Base-by-base conservation (phyloP, 2,888 invertebrate genomes). In the Pseudococcus longispinus region DNA sequence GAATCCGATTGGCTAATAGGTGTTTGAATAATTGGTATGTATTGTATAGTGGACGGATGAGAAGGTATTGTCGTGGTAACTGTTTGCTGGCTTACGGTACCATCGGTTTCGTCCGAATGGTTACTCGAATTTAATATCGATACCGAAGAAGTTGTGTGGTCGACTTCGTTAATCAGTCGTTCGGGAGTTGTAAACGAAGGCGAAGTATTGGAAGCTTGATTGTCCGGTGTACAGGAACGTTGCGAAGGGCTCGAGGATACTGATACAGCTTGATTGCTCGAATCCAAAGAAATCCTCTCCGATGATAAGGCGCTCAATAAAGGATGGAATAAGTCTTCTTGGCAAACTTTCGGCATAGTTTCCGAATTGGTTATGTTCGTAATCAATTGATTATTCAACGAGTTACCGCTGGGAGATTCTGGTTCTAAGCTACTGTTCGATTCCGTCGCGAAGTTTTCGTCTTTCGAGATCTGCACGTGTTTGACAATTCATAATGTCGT, bases 21-120 rank as follows among this genome's bases (percentile, higher is more conserved):
- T 11, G 87, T 87, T 18, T 88, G 88, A 83, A 88, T 82, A 77
- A 88, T 88, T 44, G 89, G 89, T 65, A 90, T 89, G 84, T 89
- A 89, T 87, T 89, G 89, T 87, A 89, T 89, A 6, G 90, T 89
- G 32, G 90, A 90, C 87, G 90, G 90, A 89, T 89, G 89, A 29
- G 89, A 89, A 46, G 89, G 89, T 85, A 88, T 88, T 84, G 89
- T 89, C 11, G 89, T 88, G 70, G 89, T 88, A 82, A 89, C 89
- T 87, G 89, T 89, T 88, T 88, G 88, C 42, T 88, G 88, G 51
- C 83, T 44, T 6, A 60, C 42, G 18, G 74, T 46, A 9, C 42
- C 84, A 20, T 46, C 55, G 9, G 74, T 77, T 4, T 86, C 86
- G 9, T 80, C 42, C 20, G 77, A 80, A 42, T 44, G 44, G 65